These are phyloP conservation scores for Bibio marci DNA, from an alignment of 2,888 invertebrate genomes.

Conservation along the genomic window DNA sequence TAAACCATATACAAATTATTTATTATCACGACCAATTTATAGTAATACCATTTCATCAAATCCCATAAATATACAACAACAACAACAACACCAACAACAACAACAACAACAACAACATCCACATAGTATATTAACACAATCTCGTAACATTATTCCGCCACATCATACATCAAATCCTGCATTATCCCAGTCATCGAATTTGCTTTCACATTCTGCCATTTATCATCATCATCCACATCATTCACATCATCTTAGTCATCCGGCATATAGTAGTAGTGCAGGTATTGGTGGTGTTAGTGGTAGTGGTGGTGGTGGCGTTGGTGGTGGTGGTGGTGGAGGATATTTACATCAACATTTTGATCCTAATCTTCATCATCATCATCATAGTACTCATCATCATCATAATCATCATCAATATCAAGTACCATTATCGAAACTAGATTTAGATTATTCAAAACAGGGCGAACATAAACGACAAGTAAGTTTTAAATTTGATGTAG, in stretches of 20 bases:
- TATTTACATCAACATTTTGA: constrained; percentile 15
- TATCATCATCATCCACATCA: constrained; percentile 16
- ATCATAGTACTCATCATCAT: constrained; percentile 13
- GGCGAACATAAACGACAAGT: constrained; percentile 31
- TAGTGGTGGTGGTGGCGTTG: constrained; percentile 16
- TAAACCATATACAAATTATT: constrained; percentile 22
- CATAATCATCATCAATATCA: constrained; percentile 16
- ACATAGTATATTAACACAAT: constrained; percentile 4
- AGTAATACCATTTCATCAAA: constrained; percentile 5
- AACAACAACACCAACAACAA: constrained; percentile 4
- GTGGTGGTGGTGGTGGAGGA: constrained; percentile 18
- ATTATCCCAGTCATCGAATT: constrained; percentile 14
- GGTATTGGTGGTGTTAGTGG: constrained; percentile 7
- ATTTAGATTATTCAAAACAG: constrained; percentile 32
- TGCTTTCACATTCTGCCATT: constrained; percentile 13
- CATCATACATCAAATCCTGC: constrained; percentile 13
- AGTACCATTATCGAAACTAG: constrained; percentile 27
- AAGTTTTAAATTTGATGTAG: constrained; percentile 34
- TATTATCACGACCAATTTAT: constrained; percentile 9
- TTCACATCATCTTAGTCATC: constrained; percentile 20
- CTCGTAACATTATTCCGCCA: constrained; percentile 6
- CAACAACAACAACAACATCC: constrained; percentile 5
- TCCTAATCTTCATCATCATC: constrained; percentile 18
- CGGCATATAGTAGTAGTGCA: constrained; percentile 21
- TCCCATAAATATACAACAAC: constrained; percentile 3